Percentiles rank a stretch among this genome's conserved stretches.
These are phyloP conservation scores for Grammomys surdaster DNA, from an alignment of 2,113 vertebrate genomes.

Conservation along the genomic window DNA sequence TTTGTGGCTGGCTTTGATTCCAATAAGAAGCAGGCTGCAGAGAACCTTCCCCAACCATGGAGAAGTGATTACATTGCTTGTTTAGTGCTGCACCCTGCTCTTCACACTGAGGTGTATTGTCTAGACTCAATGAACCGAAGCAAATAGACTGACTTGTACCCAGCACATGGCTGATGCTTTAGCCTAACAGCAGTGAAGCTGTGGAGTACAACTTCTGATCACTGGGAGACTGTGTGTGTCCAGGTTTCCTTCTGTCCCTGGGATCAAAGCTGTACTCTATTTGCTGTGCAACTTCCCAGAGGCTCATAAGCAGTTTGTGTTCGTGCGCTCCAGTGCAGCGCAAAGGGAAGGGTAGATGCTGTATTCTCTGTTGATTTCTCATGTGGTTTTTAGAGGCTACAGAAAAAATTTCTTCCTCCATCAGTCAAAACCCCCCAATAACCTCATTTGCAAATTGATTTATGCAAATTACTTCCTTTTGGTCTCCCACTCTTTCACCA, in stretches of 20 bases:
- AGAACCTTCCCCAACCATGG: neutral
- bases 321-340: accelerated
- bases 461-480: slow-evolving; percentile 55
- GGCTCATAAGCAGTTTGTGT: neutral
- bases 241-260: slow-evolving; percentile 50
- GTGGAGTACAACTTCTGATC: slow-evolving; percentile 53
- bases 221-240: slow-evolving; percentile 2
- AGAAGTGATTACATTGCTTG: slow-evolving; percentile 35
- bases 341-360: neutral
- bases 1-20: slow-evolving; percentile 52
- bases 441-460: slow-evolving; percentile 48
- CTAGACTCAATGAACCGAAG: slow-evolving; percentile 60
- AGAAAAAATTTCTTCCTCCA: neutral
- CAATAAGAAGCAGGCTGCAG: slow-evolving; percentile 23
- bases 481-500: slow-evolving; percentile 15
- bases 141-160: neutral
- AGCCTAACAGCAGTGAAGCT: slow-evolving; percentile 52
- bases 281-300: neutral
- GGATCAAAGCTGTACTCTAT: neutral
- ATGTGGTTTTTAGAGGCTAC: neutral
- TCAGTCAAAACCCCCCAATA: neutral
- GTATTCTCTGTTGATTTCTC: neutral
- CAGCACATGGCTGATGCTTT: slow-evolving; percentile 29
- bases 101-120: slow-evolving; percentile 57
- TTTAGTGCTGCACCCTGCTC: slow-evolving; percentile 33